Conservation (phyloP, 2,888 invertebrate genomes). For the Panorpa germanica region DNA sequence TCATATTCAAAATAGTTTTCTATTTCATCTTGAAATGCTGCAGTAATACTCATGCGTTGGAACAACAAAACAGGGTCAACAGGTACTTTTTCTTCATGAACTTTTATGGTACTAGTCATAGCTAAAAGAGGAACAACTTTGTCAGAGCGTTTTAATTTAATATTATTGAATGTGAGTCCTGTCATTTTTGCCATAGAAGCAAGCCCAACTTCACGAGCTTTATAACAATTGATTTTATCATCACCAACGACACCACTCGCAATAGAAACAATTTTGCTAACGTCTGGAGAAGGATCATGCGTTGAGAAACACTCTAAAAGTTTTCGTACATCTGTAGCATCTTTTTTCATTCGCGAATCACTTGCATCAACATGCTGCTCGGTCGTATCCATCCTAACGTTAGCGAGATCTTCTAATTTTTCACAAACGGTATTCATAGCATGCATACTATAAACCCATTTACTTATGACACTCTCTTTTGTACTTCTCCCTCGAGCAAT, state of each 20-base stretch:
- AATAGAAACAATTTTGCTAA: conserved; percentile 11
- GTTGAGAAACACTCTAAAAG: conserved; percentile 18
- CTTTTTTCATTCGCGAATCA: conserved; percentile 18
- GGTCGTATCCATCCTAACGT: conserved; percentile 17
- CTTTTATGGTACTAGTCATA: no score
- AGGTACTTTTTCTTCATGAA: no score
- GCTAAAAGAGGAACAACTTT: no score
- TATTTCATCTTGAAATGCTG: no score
- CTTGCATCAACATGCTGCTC: conserved; percentile 21
- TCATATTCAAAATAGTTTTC: no score
- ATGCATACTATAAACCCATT: conserved; percentile 19
- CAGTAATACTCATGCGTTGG: no score
- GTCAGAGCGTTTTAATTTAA: no score
- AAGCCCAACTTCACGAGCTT: conserved; percentile 17
- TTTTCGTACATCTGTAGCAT: conserved; percentile 15
- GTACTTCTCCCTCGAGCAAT: conserved; percentile 21
- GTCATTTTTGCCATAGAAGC: conserved; percentile 16
- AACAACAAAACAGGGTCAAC: no score
- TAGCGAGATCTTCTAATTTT: conserved; percentile 16
- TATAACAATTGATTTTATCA: conserved; percentile 13
- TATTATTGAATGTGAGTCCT: no score
- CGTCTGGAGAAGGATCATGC: conserved; percentile 17
- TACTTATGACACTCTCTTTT: conserved; percentile 19
- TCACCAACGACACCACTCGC: conserved; percentile 13
- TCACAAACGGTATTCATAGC: conserved; percentile 17